phyloP scores from a whole-genome alignment of 2,113 vertebrate genomes.

The Tamias sibiricus region DNA sequence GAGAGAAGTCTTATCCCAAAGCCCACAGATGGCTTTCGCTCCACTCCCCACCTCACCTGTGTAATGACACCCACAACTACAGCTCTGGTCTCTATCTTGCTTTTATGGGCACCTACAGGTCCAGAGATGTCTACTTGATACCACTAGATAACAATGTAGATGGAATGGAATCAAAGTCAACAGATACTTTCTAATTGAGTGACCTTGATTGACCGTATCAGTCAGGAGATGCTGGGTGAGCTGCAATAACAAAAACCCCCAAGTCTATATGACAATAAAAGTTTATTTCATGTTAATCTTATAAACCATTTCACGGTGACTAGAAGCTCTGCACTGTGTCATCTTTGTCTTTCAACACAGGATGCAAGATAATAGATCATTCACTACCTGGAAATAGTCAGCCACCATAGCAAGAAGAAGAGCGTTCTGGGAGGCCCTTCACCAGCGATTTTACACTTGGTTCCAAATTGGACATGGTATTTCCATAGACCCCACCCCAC shows the following conservation, averaged over 20 bases:
- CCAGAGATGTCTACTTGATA: neutral
- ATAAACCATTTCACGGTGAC: neutral
- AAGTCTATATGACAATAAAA: neutral
- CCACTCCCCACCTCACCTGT: neutral
- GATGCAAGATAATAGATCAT: neutral
- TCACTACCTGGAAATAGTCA: neutral
- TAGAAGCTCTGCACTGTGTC: neutral
- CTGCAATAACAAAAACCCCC: neutral
- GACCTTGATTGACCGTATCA: neutral
- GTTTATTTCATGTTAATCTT: neutral
- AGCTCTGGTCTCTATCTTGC: neutral
- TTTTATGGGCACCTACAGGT: neutral
- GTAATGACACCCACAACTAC: neutral
- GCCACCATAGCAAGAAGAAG: neutral
- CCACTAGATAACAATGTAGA: neutral
- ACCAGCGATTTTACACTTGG: neutral
- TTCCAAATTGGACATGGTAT: neutral
- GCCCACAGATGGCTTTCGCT: neutral
- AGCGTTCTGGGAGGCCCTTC: neutral
- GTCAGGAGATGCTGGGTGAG: neutral
- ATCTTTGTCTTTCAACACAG: neutral
- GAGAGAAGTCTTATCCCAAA: neutral
- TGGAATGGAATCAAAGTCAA: neutral
- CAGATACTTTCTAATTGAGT: neutral
- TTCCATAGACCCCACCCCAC: neutral